phyloP scores from a whole-genome alignment of 2,113 vertebrate species.

The Prionailurus bengalensis region DNA sequence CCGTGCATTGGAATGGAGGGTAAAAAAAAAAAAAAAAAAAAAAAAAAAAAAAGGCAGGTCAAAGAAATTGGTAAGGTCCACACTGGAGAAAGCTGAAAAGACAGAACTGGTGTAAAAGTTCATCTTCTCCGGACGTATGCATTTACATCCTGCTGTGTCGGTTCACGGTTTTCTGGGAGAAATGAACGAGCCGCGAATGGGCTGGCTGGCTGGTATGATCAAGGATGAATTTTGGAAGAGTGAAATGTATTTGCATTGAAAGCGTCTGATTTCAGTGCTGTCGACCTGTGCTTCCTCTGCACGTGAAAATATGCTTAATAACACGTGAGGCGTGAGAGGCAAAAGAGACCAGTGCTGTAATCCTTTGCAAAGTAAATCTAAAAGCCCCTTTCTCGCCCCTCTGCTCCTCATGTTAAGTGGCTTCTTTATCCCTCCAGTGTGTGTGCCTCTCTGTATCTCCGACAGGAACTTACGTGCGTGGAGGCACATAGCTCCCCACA shows the following conservation, averaged over 20 bases:
- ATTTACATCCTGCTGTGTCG: slow-evolving; percentile 45
- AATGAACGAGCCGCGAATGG: background rate
- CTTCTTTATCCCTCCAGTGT: too few relatives aligned
- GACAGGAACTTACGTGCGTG: background rate
- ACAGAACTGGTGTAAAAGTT: slow-evolving; percentile 47
- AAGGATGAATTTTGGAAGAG: slow-evolving; percentile 12
- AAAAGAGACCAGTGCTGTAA: fast-evolving
- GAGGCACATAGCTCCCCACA: too few relatives aligned
- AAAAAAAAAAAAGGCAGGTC: slow-evolving; percentile 50
- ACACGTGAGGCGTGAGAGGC: fast-evolving
- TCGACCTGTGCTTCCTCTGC: background rate
- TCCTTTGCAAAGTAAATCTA: background rate
- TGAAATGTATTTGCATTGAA: background rate
- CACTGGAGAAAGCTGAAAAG: slow-evolving; percentile 69
- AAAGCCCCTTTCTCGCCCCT: fast-evolving
- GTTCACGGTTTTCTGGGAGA: slow-evolving; percentile 18
- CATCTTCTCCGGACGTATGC: slow-evolving; percentile 38
- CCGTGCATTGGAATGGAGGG: slow-evolving; percentile 75
- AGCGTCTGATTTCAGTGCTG: background rate
- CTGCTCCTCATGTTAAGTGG: background rate
- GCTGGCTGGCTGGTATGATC: background rate
- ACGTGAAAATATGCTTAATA: background rate
- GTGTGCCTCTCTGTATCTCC: background rate
- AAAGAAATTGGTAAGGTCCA: slow-evolving; percentile 77
- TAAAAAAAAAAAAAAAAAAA: background rate